Percentiles rank a stretch among this genome's conserved stretches.
Evolutionary conservation across 2,797 vertebrate species (phyloP).

Genomic region (Amblyraja radiata): DNA sequence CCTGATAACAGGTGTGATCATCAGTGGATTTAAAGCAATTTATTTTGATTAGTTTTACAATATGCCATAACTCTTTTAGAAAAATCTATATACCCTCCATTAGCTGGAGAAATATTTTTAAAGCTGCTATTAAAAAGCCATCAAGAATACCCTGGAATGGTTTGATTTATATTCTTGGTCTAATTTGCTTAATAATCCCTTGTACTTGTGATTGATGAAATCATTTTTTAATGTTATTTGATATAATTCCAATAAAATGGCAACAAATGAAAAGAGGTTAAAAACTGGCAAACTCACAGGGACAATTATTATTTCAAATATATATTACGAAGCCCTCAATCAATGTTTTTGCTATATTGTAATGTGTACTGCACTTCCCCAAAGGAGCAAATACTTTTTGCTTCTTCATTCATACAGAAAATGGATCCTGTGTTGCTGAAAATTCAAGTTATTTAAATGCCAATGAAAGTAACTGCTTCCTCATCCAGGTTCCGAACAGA

Average conservation of each 20-base stretch:
- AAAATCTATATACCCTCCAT: not conserved
- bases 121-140: conserved; percentile 11
- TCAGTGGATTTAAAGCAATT: not conserved
- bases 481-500: not conserved
- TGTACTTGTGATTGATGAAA: not conserved
- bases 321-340: too few relatives aligned
- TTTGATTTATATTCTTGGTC: not conserved
- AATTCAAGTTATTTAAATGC: too few relatives aligned
- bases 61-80: not conserved
- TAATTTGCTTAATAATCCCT: not conserved
- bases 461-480: not conserved
- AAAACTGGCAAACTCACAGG: not conserved
- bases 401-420: too few relatives aligned
- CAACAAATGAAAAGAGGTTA: not conserved
- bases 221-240: too few relatives aligned
- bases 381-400: too few relatives aligned
- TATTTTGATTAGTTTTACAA: conserved; percentile 8
- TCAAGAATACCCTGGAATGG: not conserved
- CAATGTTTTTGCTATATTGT: too few relatives aligned
- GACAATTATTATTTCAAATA: not conserved
- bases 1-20: not conserved
- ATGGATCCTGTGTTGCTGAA: too few relatives aligned
- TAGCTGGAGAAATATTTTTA: not conserved
- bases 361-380: too few relatives aligned
- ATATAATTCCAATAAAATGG: not conserved